Evolutionary conservation across 2,888 invertebrate species (phyloP).

Genomic region (Odontomyia ornata): DNA sequence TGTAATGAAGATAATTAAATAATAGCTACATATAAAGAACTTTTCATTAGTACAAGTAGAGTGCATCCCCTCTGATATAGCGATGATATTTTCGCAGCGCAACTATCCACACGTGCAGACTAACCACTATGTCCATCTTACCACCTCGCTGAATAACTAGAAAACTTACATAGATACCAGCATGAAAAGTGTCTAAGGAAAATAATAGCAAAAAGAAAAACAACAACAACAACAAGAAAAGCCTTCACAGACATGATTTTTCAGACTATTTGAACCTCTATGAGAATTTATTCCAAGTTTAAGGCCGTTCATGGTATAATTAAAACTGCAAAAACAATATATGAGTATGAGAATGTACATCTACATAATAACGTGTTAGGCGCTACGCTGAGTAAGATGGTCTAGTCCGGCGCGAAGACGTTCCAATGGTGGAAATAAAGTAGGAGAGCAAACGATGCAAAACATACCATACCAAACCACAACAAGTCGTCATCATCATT

Average conservation of each 20-base stretch:
- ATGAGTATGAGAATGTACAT: neutral
- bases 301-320: constrained; percentile 48
- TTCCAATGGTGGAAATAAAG: neutral
- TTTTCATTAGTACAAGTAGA: too few relatives aligned
- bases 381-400: neutral
- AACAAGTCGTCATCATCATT: neutral
- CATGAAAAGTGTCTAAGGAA: neutral
- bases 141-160: too few relatives aligned
- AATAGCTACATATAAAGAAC: too few relatives aligned
- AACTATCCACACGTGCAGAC: too few relatives aligned
- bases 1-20: too few relatives aligned
- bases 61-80: too few relatives aligned
- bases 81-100: too few relatives aligned
- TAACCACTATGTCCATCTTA: too few relatives aligned
- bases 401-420: neutral
- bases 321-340: constrained; percentile 34
- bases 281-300: constrained; percentile 44
- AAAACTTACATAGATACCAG: neutral
- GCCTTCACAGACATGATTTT: constrained; percentile 13
- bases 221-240: neutral
- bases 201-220: too few relatives aligned
- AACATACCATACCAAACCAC: neutral
- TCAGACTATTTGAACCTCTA: neutral
- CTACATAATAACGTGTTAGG: neutral
- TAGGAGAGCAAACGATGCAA: neutral